These are phyloP conservation scores for Tanaodytes sp. DNA, from an alignment of 2,888 invertebrate genomes.

Conservation along the genomic window DNA sequence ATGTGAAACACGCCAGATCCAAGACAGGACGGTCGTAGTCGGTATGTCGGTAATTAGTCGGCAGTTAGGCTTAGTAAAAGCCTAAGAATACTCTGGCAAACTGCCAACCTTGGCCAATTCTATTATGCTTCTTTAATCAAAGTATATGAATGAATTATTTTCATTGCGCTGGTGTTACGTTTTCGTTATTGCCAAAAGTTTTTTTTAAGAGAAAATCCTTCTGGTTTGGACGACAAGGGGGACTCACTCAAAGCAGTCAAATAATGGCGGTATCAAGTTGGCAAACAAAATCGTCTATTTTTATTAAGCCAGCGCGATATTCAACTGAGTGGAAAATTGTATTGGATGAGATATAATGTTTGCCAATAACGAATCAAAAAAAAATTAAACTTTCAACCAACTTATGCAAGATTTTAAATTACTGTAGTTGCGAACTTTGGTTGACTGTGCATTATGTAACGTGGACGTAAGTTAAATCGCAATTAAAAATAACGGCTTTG, in stretches of 20 bases:
- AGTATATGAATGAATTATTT: constrained; percentile 33
- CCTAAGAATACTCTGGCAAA: constrained; percentile 53
- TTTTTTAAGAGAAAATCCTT: too few species aligned
- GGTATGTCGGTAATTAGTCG: constrained; percentile 66
- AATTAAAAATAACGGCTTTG: neutral
- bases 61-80: constrained; percentile 56
- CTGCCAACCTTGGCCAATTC: constrained; percentile 42
- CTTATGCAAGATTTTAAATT: too few species aligned
- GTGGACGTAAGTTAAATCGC: neutral
- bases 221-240: too few species aligned
- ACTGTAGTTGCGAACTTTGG: neutral
- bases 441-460: neutral
- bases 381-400: too few species aligned
- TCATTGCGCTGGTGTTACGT: constrained; percentile 30
- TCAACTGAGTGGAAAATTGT: too few species aligned
- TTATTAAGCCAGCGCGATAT: neutral
- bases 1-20: constrained; percentile 56
- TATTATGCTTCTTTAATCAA: constrained; percentile 23
- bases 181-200: too few species aligned
- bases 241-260: too few species aligned
- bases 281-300: too few species aligned
- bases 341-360: too few species aligned
- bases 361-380: too few species aligned
- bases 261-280: too few species aligned
- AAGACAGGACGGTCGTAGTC: constrained; percentile 50